These are phyloP conservation scores for Hypomecis atomaria DNA, from an alignment of 2,888 invertebrate species.

Conservation along the genomic window DNA sequence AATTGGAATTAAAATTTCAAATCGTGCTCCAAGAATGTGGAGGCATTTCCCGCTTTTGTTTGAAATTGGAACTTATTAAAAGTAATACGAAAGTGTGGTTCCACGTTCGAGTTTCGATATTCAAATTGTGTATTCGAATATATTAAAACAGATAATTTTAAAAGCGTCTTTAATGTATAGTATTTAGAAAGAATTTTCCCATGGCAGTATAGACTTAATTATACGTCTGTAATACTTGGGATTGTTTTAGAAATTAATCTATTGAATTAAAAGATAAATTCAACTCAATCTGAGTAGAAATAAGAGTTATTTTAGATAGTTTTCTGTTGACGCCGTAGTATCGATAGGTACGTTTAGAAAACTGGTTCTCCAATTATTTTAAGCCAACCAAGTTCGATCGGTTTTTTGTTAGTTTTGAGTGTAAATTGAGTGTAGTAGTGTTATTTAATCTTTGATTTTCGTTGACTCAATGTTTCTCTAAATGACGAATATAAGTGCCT, in stretches of 20 bases:
- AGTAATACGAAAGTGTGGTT: conserved; percentile 2
- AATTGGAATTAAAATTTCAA: conserved; percentile 29
- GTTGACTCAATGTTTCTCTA: no score
- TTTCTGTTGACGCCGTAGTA: conserved; percentile 7
- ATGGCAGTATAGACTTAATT: conserved; percentile 17
- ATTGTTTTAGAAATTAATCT: conserved; percentile 37
- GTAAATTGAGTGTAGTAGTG: no score
- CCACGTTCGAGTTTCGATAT: conserved; percentile 14
- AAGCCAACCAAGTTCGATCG: conserved; percentile 9
- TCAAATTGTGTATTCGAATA: conserved; percentile 25
- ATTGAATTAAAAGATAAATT: not conserved
- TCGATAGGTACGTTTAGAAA: conserved; percentile 15
- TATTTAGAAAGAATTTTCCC: conserved; percentile 3
- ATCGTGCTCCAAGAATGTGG: not conserved
- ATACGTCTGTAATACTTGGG: conserved; percentile 17
- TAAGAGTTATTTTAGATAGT: conserved; percentile 12
- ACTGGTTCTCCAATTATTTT: conserved; percentile 42
- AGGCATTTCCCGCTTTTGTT: conserved; percentile 6
- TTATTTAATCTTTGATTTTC: no score
- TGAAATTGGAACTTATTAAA: conserved; percentile 20
- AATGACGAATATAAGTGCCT: no score
- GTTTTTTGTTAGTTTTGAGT: conserved; percentile 11
- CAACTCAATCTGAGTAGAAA: not conserved
- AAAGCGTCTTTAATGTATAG: conserved; percentile 22
- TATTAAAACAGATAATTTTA: conserved; percentile 1